Conservation (phyloP, 2,888 invertebrate species). For the Allophyes oxyacanthae region DNA sequence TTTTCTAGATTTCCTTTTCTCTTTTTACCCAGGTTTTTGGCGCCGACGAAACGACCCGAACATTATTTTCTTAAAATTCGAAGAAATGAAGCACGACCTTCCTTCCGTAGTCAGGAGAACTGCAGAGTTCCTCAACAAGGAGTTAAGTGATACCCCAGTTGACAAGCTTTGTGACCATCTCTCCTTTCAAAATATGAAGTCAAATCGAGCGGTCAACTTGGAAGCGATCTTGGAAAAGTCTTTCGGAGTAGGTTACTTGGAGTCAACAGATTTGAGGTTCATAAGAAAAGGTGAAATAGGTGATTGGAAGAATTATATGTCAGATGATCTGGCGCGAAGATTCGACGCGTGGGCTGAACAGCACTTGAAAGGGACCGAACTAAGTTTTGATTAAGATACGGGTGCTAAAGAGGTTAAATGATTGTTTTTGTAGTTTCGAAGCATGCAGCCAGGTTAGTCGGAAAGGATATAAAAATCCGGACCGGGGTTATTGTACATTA, state of each 20-base stretch:
- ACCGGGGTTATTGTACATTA: no score
- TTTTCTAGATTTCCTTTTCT: no score
- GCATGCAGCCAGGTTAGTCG: no score
- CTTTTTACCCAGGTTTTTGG: constrained; percentile 90
- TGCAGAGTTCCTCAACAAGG: constrained; percentile 92
- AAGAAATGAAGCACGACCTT: constrained; percentile 94
- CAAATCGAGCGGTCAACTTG: constrained; percentile 94
- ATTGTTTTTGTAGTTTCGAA: constrained; percentile 14
- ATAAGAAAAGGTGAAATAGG: constrained; percentile 94
- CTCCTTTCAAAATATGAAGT: constrained; percentile 94
- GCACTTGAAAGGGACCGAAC: constrained; percentile 90
- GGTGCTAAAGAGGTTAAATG: background rate
- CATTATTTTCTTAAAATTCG: constrained; percentile 94
- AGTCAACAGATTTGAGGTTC: constrained; percentile 89
- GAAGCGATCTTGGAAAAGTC: constrained; percentile 89
- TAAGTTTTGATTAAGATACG: constrained; percentile 88
- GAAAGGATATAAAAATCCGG: no score
- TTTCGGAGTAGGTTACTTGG: constrained; percentile 82
- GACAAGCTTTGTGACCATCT: constrained; percentile 92
- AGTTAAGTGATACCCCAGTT: constrained; percentile 91
- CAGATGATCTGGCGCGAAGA: constrained; percentile 91
- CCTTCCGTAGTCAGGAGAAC: constrained; percentile 91
- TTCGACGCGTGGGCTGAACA: constrained; percentile 93
- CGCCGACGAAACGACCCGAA: constrained; percentile 91
- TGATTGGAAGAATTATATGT: constrained; percentile 94